A percentile compares a stretch with the other conserved stretches of the same genome.
These are phyloP conservation scores for Leucoraja ocellata DNA, from an alignment of 2,797 vertebrate genomes.

Conservation along the genomic window DNA sequence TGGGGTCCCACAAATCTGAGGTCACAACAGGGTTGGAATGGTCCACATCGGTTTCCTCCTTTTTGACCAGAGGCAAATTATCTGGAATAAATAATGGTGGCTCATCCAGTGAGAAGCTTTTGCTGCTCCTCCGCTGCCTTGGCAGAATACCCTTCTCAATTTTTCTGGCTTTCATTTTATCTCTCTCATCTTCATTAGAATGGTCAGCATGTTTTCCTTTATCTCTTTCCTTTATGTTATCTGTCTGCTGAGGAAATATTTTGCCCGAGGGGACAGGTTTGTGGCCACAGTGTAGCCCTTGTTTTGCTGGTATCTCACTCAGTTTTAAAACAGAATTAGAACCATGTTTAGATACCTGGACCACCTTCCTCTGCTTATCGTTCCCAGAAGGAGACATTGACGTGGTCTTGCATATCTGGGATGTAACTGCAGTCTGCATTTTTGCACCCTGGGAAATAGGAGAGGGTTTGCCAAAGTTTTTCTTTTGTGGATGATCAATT, in stretches of 20 bases:
- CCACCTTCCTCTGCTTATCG: neutral
- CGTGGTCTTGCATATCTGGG: neutral
- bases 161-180: slow-evolving; percentile 74
- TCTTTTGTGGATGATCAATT: slow-evolving; percentile 43
- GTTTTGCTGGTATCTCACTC: slow-evolving; percentile 48
- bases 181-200: slow-evolving; percentile 66
- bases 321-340: slow-evolving; percentile 48
- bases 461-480: neutral
- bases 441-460: neutral
- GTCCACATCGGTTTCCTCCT: slow-evolving; percentile 62
- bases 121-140: slow-evolving; percentile 74
- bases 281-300: slow-evolving; percentile 52
- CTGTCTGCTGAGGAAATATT: slow-evolving; percentile 61
- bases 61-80: slow-evolving; percentile 82
- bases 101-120: slow-evolving; percentile 85
- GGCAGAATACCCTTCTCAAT: slow-evolving; percentile 71
- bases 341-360: slow-evolving; percentile 24
- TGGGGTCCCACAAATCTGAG: slow-evolving; percentile 81
- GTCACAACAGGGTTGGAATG: slow-evolving; percentile 57
- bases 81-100: slow-evolving; percentile 92
- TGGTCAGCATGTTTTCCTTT: slow-evolving; percentile 50
- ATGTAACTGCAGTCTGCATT: neutral
- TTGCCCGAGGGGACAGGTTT: slow-evolving; percentile 56
- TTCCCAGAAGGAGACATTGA: neutral
- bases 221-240: slow-evolving; percentile 47